Conservation (phyloP, 1,140 invertebrate species). For the Drosophila nannoptera region DNA sequence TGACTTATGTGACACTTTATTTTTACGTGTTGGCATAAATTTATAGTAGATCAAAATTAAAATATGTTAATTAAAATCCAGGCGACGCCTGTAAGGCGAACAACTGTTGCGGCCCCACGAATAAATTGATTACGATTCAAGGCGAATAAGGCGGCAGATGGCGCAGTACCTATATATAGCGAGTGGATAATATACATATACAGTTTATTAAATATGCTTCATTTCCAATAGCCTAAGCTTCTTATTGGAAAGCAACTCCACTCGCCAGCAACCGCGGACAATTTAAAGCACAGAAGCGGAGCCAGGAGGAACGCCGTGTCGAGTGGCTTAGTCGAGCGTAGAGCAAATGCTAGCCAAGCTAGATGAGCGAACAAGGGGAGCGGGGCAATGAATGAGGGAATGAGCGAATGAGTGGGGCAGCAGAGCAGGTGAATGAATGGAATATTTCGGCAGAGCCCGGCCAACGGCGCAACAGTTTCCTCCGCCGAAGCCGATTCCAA, state of each 20-base stretch:
- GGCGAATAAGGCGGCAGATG: background rate
- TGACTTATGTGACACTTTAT: constrained; percentile 54
- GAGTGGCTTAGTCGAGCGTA: constrained; percentile 5
- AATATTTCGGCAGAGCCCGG: background rate
- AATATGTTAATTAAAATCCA: constrained; percentile 48
- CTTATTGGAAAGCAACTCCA: no score
- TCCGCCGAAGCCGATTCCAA: no score
- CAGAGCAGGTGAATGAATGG: constrained; percentile 5
- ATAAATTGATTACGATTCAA: background rate
- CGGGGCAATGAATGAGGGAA: background rate
- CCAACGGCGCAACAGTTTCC: background rate
- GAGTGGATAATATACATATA: background rate
- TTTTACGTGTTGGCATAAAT: constrained; percentile 46
- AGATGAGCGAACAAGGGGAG: background rate
- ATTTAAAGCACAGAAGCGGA: background rate
- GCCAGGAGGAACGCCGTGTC: background rate
- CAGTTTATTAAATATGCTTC: background rate
- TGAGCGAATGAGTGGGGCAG: constrained; percentile 4
- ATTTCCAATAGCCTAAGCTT: background rate
- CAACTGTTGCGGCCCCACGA: constrained; percentile 1
- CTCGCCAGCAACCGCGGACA: no score
- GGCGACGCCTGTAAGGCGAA: background rate
- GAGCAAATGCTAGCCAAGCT: background rate
- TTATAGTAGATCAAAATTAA: background rate
- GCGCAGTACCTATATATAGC: no score